Conservation (phyloP, 2,888 invertebrate species). For the Gymnosoma rotundatum region DNA sequence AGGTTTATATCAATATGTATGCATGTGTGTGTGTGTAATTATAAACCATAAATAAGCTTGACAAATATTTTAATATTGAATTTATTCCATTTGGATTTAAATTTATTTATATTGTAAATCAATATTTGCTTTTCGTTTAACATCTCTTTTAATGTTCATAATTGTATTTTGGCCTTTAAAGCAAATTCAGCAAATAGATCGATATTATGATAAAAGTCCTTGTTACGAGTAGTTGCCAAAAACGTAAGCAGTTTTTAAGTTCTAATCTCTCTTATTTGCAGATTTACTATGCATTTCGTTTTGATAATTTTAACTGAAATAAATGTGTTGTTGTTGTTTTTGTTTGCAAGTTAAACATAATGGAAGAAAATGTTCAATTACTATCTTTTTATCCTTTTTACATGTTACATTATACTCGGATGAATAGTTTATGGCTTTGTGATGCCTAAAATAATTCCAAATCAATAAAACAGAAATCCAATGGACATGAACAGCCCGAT, state of each 20-base stretch:
- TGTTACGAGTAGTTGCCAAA: background rate
- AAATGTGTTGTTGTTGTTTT: conserved; percentile 2
- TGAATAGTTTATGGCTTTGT: too few relatives aligned
- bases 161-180: conserved; percentile 7
- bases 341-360: background rate
- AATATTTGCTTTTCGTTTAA: conserved; percentile 50
- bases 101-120: conserved; percentile 55
- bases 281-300: background rate
- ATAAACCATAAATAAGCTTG: conserved; percentile 33
- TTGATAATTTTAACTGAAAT: conserved; percentile 8
- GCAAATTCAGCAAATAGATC: background rate
- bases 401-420: too few relatives aligned
- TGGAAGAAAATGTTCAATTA: too few relatives aligned
- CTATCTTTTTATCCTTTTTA: too few relatives aligned
- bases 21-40: background rate
- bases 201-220: background rate
- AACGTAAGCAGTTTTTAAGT: background rate
- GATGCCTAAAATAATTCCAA: too few relatives aligned
- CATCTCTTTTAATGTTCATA: conserved; percentile 18
- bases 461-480: too few relatives aligned
- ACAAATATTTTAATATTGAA: conserved; percentile 58
- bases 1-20: background rate
- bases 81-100: conserved; percentile 34
- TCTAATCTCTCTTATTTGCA: background rate
- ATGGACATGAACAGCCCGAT: too few relatives aligned